Conservation (phyloP, 2,888 invertebrate species). For the Odontothrips loti region DNA sequence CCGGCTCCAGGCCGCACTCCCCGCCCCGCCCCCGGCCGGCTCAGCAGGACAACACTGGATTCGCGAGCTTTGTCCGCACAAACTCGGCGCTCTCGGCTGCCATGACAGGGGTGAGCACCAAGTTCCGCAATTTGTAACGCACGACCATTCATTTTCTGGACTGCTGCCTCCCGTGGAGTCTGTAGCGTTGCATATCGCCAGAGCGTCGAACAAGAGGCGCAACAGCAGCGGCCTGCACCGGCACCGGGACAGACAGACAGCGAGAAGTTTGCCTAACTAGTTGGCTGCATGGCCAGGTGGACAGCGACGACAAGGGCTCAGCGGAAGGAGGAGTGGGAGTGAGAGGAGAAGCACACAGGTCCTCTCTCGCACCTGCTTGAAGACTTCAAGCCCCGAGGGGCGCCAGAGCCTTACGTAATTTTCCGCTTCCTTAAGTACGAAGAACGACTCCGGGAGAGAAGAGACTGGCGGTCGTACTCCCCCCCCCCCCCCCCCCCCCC, state of each 20-base stretch:
- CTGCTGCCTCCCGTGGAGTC: too few species aligned
- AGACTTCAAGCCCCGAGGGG: neutral
- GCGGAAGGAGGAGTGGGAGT: neutral
- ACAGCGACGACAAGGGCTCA: neutral
- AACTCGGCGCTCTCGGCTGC: too few species aligned
- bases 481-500: neutral
- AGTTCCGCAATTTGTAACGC: neutral
- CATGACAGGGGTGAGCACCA: neutral
- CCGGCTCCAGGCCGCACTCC: neutral
- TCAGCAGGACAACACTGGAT: neutral
- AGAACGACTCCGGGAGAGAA: neutral
- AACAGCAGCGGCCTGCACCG: too few species aligned
- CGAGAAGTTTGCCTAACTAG: constrained; percentile 15
- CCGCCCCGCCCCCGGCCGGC: neutral
- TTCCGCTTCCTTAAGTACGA: neutral
- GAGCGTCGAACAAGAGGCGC: too few species aligned
- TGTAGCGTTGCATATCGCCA: too few species aligned
- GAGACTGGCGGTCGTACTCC: too few species aligned
- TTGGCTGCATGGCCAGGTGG: neutral
- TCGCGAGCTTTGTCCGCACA: too few species aligned
- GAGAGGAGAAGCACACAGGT: neutral
- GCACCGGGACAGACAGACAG: neutral
- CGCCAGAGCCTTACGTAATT: neutral
- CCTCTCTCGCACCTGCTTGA: neutral
- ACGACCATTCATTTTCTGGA: neutral